These are phyloP conservation scores for Coilia nasus DNA, from an alignment of 2,797 vertebrate species.

Conservation along the genomic window DNA sequence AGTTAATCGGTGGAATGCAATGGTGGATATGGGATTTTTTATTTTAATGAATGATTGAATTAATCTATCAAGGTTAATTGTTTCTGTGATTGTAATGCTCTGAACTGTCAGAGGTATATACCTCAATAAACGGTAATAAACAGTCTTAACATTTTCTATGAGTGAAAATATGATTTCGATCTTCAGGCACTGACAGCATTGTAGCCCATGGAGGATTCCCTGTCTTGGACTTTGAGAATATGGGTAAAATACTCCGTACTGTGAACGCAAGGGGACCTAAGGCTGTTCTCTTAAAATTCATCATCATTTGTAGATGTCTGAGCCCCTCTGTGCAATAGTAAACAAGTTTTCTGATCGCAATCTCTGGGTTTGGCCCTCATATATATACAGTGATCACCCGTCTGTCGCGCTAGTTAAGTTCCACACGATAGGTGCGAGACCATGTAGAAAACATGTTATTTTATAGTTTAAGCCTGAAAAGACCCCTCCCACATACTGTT, in stretches of 20 bases:
- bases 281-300: conserved; percentile 36
- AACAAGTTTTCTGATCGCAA: not conserved
- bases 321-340: not conserved
- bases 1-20: not conserved
- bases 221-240: conserved; percentile 22
- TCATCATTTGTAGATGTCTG: not conserved
- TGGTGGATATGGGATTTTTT: not conserved
- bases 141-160: not conserved
- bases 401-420: too few relatives aligned
- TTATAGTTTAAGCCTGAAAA: too few relatives aligned
- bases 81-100: not conserved
- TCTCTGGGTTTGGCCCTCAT: not conserved
- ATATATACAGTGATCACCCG: too few relatives aligned
- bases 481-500: too few relatives aligned
- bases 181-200: conserved; percentile 30
- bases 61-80: not conserved
- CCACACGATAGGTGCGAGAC: too few relatives aligned
- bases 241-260: conserved; percentile 32
- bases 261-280: not conserved
- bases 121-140: conserved; percentile 1
- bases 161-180: conserved; percentile 23
- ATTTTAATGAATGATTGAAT: not conserved
- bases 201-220: conserved; percentile 27
- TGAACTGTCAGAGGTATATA: not conserved
- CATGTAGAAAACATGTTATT: too few relatives aligned